These are phyloP conservation scores for Acromyrmex echinatior DNA, from an alignment of 1,140 invertebrate genomes.

Conservation along the genomic window DNA sequence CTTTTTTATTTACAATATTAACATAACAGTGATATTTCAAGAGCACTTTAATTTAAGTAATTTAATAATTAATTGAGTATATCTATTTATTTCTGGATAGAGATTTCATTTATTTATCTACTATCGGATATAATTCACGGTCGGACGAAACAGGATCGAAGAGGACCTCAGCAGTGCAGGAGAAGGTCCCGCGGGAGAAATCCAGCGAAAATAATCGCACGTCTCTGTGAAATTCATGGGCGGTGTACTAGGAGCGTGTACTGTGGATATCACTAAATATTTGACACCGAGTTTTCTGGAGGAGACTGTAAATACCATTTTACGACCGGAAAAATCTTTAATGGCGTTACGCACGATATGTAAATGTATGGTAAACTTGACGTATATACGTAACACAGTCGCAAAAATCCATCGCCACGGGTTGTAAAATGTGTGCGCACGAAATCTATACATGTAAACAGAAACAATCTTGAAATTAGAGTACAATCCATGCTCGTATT, in stretches of 20 bases:
- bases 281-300: slow-evolving; percentile 63
- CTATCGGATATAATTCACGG: slow-evolving; percentile 30
- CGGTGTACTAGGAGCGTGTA: not conserved
- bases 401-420: not conserved
- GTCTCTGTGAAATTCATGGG: slow-evolving; percentile 66
- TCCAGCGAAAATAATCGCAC: slow-evolving; percentile 65
- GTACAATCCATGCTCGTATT: not conserved
- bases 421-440: not conserved
- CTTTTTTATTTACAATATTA: not conserved
- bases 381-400: not conserved
- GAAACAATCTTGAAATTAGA: slow-evolving; percentile 34
- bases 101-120: slow-evolving; percentile 4
- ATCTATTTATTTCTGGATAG: not conserved
- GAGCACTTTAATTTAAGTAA: no score
- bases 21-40: not conserved
- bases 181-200: slow-evolving; percentile 42
- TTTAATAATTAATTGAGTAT: not conserved
- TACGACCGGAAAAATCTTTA: not conserved
- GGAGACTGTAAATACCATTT: slow-evolving; percentile 21
- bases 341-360: slow-evolving; percentile 37
- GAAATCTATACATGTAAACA: not conserved
- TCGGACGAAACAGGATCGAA: slow-evolving; percentile 50
- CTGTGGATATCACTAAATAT: slow-evolving; percentile 66
- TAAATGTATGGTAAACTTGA: slow-evolving; percentile 30
- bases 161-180: slow-evolving; percentile 9